Evolutionary conservation across 2,797 vertebrate genomes (phyloP).

Genomic region (Anisognathus igniventris): DNA sequence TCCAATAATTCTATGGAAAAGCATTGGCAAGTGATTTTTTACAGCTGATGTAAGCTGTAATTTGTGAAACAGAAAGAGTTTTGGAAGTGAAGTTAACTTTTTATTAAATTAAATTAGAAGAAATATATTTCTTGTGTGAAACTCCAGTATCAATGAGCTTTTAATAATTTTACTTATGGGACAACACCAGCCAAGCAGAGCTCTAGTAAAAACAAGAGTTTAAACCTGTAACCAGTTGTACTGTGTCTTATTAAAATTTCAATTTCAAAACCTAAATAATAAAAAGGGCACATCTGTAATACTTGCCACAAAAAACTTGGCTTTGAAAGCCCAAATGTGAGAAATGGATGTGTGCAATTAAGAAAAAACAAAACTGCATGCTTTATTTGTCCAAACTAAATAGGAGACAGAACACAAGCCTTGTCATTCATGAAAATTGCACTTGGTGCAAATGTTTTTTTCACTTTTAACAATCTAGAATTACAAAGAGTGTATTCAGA

Average conservation of each 20-base stretch:
- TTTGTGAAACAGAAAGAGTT: neutral
- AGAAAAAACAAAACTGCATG: neutral
- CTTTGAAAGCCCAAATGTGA: neutral
- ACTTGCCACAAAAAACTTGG: neutral
- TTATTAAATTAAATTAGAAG: neutral
- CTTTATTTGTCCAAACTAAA: conserved; percentile 20
- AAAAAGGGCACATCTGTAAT: neutral
- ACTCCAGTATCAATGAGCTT: neutral
- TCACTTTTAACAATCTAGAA: conserved; percentile 7
- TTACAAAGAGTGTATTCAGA: conserved; percentile 39
- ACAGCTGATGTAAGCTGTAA: neutral
- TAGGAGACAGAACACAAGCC: neutral
- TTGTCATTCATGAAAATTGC: conserved; percentile 28
- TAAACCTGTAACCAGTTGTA: neutral
- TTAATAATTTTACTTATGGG: neutral
- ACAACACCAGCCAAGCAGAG: neutral
- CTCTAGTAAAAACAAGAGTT: neutral
- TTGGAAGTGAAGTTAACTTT: neutral
- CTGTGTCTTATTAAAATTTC: neutral
- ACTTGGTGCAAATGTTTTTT: neutral
- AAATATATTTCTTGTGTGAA: neutral
- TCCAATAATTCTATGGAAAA: neutral
- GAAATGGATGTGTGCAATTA: conserved; percentile 1
- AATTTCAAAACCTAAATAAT: neutral
- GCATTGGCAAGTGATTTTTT: neutral